phyloP scores from a whole-genome alignment of 2,797 vertebrate genomes.

The Neoniphon sammara region DNA sequence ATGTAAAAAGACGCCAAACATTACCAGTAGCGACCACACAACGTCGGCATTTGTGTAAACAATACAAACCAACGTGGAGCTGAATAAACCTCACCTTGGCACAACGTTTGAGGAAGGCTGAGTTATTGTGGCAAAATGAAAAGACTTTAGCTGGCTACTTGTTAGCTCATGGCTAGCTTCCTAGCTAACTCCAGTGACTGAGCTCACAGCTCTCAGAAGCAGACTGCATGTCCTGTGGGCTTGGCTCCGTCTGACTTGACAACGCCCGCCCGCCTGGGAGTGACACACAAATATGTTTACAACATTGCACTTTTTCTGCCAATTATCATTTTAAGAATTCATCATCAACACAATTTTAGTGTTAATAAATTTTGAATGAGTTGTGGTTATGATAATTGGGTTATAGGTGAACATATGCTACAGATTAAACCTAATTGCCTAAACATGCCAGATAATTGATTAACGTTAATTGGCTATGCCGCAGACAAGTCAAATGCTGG shows the following conservation, averaged over 20 bases:
- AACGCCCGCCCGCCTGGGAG: constrained; percentile 76
- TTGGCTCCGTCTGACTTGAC: constrained; percentile 60
- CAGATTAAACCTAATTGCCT: not conserved
- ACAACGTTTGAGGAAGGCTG: constrained; percentile 14
- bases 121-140: constrained; percentile 21
- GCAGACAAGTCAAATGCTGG: constrained; percentile 28
- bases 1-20: not conserved
- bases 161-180: constrained; percentile 81
- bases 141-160: constrained; percentile 52
- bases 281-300: constrained; percentile 3
- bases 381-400: not conserved
- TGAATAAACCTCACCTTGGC: not conserved
- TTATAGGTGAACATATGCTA: not conserved
- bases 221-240: constrained; percentile 65
- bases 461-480: constrained; percentile 48
- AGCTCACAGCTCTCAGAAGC: constrained; percentile 50
- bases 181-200: constrained; percentile 62
- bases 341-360: not conserved
- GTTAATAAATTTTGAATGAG: not conserved
- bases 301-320: not conserved
- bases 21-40: not conserved
- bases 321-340: not conserved
- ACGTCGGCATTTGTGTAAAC: accelerated
- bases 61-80: constrained; percentile 37
- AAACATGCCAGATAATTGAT: constrained; percentile 29